Evolutionary conservation across 2,797 vertebrate genomes (phyloP), one percentile per base, ranked within the genome.

Genomic region (Apogon talboti): DNA sequence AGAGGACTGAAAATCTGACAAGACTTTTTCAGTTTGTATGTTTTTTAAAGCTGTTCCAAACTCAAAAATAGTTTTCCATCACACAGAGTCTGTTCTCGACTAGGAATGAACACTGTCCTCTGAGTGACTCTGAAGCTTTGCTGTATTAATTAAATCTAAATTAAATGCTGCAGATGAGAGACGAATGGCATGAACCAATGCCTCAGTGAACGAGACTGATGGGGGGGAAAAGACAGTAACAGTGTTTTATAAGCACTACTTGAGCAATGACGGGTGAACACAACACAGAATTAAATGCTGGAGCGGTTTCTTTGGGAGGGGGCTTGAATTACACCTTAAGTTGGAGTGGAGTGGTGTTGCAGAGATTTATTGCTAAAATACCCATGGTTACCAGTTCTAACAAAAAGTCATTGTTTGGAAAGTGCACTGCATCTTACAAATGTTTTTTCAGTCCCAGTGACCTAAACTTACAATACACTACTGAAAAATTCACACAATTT

Each of bases 131-230:
- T 35, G 62, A 58, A 44, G 65, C 46, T 63, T 67, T 21, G 67
- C 60, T 48, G 63, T 55, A 63, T 66, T 77, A 84, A 79, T 79
- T 71, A 71, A 85, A 75, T 30, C 49, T 30, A 56, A 76, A 82
- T 79, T 47, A 79, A 85, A 74, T 48, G 47, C 37, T 18, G 45
- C 46, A 64, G 75, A 79, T 81, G 37, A 71, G 66, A 63, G 68
- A 45, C 48, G 46, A 62, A 69, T 8, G 48, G 35, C 48, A 35
- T 4, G 24, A 48, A 5, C 38, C 52, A 9, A 61, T 14, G 56
- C 42, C 48, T 72, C 55, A 71, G 64, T 66, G 77, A 51, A 44
- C 44, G 72, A 53, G 53, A 45, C 43, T 64, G 65, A 66, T 48
- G 53, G 15, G 44, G 60, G 40, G 62, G n/a, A n/a, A 46, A 24